Base-by-base conservation (phyloP, 2,797 vertebrate genomes). In the Enteromius anoplus region DNA sequence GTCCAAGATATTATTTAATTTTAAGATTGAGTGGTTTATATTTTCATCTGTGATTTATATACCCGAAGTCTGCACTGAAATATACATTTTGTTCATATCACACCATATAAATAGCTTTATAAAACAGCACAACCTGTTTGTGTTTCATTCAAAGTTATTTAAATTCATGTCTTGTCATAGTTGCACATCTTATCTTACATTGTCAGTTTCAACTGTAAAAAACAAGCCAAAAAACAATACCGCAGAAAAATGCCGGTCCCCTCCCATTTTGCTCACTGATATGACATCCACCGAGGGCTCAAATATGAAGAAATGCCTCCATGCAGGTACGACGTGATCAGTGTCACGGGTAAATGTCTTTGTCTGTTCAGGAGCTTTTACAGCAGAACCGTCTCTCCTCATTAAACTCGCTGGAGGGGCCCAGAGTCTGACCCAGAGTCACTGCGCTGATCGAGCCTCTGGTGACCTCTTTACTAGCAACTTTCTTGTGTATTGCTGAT, bases 401-500 rank as follows among this genome's bases (percentile, higher is more conserved):
- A 37, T 91, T 83, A 0, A 66, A 40, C 70, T 94, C 92, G 0
- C 86, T 78, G 42, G 9, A 7, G 0, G 71, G 85, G 10, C 91
- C 83, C 0, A 86, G 5, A 11, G 42, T 62, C 32, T 89, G 83
- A 42, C 11, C 89, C 71, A 95, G 87, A 23, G 93, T 94, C 14
- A 95, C 93, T 0, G 94, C 94, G 0, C 93, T 91, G 86, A 95
- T 94, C 83, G 94, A 95, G 77, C 94, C 94, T 0, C 94, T 92
- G 73, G 94, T 95, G 85, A 95, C 94, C 85, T 94, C 88, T 78
- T 90, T 92, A 87, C 94, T 95, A 53, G 92, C 87, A 80, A 95
- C 94, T 79, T 95, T 95, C 83, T 29, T 89, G 40, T 95, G 93
- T 87, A 95, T 95, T 0, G 87, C 94, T 95, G 68, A 72, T 40